Conservation (phyloP, 2,888 invertebrate genomes). For the Nymphalis c-album region DNA sequence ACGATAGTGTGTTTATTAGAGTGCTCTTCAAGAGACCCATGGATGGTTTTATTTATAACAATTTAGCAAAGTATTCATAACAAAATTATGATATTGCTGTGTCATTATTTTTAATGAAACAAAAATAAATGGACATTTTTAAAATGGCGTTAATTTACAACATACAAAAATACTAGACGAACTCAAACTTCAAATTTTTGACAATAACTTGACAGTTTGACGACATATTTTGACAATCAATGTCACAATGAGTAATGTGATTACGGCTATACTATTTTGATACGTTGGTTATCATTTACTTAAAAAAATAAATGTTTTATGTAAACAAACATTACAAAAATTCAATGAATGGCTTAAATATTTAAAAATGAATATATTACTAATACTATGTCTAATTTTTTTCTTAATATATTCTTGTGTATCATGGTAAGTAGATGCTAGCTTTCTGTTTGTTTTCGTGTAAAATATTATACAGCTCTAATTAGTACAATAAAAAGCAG, state of each 20-base stretch:
- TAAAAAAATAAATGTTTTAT: conserved; percentile 27
- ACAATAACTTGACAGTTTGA: background rate
- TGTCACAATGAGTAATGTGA: conserved; percentile 13
- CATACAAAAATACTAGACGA: too few relatives aligned
- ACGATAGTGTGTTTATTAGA: too few relatives aligned
- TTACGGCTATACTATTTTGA: conserved; percentile 8
- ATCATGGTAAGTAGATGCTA: conserved; percentile 75
- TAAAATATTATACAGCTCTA: background rate
- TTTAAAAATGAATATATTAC: conserved; percentile 63
- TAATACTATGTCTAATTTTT: conserved; percentile 65
- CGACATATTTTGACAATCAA: background rate
- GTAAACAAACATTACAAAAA: conserved; percentile 13
- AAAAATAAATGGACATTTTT: too few relatives aligned
- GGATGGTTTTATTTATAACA: too few relatives aligned
- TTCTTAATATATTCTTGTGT: conserved; percentile 81
- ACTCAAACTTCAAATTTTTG: background rate
- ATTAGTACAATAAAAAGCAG: too few relatives aligned
- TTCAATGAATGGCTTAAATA: conserved; percentile 46
- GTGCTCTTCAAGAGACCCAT: too few relatives aligned
- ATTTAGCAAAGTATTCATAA: too few relatives aligned
- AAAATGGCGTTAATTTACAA: too few relatives aligned
- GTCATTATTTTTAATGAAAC: too few relatives aligned
- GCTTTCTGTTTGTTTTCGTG: conserved; percentile 29
- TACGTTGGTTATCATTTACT: background rate
- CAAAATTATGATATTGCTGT: too few relatives aligned